Evolutionary conservation across 2,113 vertebrate genomes (phyloP).

Genomic region (Formicarius rufipectus): DNA sequence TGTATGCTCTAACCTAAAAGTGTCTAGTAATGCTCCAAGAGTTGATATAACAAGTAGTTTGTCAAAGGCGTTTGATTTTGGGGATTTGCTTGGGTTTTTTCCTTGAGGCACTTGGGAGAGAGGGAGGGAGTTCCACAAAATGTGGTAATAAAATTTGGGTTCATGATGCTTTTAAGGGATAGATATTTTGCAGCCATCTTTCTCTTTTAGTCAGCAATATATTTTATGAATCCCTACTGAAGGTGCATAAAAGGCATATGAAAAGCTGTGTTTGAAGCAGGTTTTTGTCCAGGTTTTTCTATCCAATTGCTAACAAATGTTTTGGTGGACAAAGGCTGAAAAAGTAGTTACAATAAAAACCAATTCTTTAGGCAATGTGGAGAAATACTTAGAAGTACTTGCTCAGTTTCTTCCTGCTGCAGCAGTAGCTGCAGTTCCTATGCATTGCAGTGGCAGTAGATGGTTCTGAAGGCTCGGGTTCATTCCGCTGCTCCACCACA

Average conservation of each 20-base stretch:
- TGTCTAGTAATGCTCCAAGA: background rate
- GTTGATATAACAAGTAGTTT: background rate
- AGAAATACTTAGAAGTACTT: background rate
- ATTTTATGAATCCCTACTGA: background rate
- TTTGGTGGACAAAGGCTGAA: background rate
- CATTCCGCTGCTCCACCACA: no score
- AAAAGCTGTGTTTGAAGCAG: background rate
- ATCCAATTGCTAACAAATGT: background rate
- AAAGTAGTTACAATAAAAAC: background rate
- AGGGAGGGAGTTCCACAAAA: background rate
- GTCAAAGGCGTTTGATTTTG: background rate
- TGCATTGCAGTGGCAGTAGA: background rate
- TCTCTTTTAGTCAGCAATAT: background rate
- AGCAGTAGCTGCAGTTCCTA: background rate
- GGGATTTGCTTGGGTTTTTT: background rate
- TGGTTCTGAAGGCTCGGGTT: background rate
- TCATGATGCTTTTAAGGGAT: background rate
- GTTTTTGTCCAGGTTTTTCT: background rate
- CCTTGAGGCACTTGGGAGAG: background rate
- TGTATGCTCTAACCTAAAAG: background rate
- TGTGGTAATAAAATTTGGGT: background rate
- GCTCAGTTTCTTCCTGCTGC: background rate
- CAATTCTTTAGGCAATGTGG: background rate
- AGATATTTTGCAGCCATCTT: background rate
- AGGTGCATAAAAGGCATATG: background rate